Evolutionary conservation across 2,797 vertebrate genomes (phyloP), one percentile per base, ranked within the genome.

Genomic region (Rhinoraja longicauda): DNA sequence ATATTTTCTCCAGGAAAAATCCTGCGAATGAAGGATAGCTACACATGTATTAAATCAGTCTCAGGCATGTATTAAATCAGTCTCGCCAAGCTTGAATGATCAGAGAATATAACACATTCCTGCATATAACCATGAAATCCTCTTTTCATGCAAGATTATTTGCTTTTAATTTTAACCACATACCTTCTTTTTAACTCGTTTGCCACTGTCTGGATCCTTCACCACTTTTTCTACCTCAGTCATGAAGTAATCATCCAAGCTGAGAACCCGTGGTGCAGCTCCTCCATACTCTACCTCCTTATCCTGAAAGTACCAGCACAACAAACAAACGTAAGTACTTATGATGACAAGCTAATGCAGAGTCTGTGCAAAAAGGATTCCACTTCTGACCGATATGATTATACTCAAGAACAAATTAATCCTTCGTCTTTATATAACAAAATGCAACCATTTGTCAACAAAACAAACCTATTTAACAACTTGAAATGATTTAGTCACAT

Each of bases 251-350:
- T 99, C 99, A 93, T 99, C 99, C 93, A 99, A 95, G 94, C 98
- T 99, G 90, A 99, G 97, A 93, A 99, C 98, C 95, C 99, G 96
- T 39, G 99, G 99, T 84, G 99, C 98, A 62, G 99, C 98, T 93
- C 99, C 99, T 93, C 99, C 99, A 95, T 97, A 99, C 93, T 99
- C 98, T 8, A 99, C 99, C 95, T 99, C 99, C 88, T 99, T 99
- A 96, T 99, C 99, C 99, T 99, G 95, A 57, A 73, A 67, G 95
- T 88, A 91, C 93, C 95, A 93, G 21, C 5, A 92, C 3, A 64
- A 32, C 32, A 12, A 64, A 32, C 32, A 12, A 57, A 17, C 10
- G 45, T 29, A 53, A 75, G 75, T 73, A 91, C 70, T 21, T 88
- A 2, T 64, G 7, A 36, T 88, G 17, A 67, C 17, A 15, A 77